phyloP scores from a whole-genome alignment of 2,888 invertebrate species.

The Ecdyonurus torrentis region DNA sequence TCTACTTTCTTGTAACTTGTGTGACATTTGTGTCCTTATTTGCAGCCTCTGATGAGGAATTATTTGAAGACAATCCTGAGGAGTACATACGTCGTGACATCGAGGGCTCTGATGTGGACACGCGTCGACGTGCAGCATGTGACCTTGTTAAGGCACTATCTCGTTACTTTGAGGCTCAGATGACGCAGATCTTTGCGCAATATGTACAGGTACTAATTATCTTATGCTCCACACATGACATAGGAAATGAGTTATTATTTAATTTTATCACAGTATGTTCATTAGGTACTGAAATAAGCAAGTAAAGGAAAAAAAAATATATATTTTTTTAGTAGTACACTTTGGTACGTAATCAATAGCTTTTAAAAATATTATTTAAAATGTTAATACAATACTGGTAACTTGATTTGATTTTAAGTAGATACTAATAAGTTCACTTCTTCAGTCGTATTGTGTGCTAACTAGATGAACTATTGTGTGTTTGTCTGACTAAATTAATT shows the following conservation, averaged over 20 bases:
- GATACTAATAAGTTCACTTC: no score
- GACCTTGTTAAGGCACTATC: constrained; percentile 89
- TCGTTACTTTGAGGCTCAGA: constrained; percentile 70
- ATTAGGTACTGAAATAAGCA: no score
- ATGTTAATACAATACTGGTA: no score
- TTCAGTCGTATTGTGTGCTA: background rate
- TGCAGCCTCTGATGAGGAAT: constrained; percentile 76
- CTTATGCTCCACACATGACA: no score
- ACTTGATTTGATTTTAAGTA: no score
- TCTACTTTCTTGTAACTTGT: background rate
- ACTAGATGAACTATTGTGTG: background rate
- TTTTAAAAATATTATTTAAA: no score
- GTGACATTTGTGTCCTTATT: constrained; percentile 12
- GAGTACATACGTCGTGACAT: constrained; percentile 94
- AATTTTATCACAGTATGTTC: no score
- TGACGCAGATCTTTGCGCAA: constrained; percentile 73
- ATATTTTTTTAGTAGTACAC: no score
- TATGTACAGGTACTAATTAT: constrained; percentile 76
- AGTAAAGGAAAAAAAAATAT: no score
- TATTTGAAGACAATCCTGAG: constrained; percentile 96
- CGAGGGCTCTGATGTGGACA: constrained; percentile 96
- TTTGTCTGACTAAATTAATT: background rate
- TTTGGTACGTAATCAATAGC: no score
- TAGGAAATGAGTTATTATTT: no score
- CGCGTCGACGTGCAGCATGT: constrained; percentile 87